Percentiles rank a stretch among this genome's conserved stretches.
phyloP scores from a whole-genome alignment of 2,888 invertebrate genomes.

The Hemithea aestivaria region DNA sequence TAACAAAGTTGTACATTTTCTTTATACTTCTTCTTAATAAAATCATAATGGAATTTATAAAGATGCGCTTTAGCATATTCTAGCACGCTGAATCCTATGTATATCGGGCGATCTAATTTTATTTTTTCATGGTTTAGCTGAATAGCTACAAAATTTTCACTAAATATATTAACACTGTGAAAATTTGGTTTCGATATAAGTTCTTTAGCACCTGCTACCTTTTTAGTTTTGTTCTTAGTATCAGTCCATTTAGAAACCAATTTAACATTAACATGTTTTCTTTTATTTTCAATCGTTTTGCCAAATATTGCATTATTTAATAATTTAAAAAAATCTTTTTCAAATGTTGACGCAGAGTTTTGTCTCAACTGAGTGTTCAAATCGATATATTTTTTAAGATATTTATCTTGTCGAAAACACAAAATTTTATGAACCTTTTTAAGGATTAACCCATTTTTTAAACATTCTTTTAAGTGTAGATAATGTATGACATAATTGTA shows the following conservation, averaged over 20 bases:
- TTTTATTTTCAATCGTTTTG: no score
- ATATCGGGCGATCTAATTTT: conserved; percentile 12
- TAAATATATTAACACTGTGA: conserved; percentile 5
- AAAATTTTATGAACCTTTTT: conserved; percentile 19
- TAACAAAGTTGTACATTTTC: conserved; percentile 1
- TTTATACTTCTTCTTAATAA: conserved; percentile 1
- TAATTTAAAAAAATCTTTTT: no score
- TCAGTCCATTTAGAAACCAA: conserved; percentile 14
- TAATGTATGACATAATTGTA: conserved; percentile 18
- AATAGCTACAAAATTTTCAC: conserved; percentile 10
- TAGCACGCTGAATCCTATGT: conserved; percentile 14
- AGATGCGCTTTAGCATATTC: conserved; percentile 3
- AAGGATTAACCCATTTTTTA: conserved; percentile 14
- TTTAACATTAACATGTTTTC: no score
- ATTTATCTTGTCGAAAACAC: conserved; percentile 16
- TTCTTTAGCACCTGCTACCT: conserved; percentile 6
- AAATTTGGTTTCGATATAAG: conserved; percentile 13
- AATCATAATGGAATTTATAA: conserved; percentile 2
- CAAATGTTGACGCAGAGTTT: conserved; percentile 4
- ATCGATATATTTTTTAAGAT: conserved; percentile 17
- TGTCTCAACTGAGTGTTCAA: conserved; percentile 7
- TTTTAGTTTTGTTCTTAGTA: conserved; percentile 3
- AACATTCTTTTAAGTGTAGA: conserved; percentile 10
- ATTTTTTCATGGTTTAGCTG: conserved; percentile 12
- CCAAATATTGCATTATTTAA: no score